Evolutionary conservation across 1,140 invertebrate genomes (phyloP).

Genomic region (Drosophila melanica): DNA sequence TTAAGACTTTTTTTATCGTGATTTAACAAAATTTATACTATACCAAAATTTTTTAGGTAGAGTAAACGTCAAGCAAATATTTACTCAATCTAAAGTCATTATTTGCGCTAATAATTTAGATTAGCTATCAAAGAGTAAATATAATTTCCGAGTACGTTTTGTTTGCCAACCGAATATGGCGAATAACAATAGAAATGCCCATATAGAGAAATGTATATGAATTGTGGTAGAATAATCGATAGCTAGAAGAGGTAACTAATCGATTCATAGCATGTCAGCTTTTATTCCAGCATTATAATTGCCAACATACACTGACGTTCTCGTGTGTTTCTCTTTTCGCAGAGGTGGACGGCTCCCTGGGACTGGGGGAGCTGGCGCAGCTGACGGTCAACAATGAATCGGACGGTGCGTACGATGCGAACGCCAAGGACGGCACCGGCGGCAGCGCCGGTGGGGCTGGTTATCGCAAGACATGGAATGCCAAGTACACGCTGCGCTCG

Average conservation of each 20-base stretch:
- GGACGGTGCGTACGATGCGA: constrained; percentile 94
- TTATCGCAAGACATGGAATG: constrained; percentile 98
- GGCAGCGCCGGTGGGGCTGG: constrained; percentile 84
- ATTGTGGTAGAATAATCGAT: background rate
- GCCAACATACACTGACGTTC: background rate
- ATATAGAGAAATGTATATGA: background rate
- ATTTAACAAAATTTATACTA: no score
- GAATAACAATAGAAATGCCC: background rate
- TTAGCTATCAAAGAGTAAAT: no score
- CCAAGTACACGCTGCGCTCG: constrained; percentile 97
- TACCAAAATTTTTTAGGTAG: no score
- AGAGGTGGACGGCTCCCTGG: constrained; percentile 92
- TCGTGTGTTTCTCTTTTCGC: constrained; percentile 83
- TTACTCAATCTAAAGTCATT: no score
- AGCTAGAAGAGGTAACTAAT: background rate
- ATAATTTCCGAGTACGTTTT: no score
- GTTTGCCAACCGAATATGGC: no score
- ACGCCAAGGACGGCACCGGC: constrained; percentile 91
- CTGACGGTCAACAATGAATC: constrained; percentile 98
- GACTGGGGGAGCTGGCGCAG: constrained; percentile 97
- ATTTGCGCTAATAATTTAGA: no score
- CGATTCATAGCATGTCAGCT: constrained; percentile 5
- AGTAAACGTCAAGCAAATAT: no score
- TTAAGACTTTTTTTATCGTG: no score
- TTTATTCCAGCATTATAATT: background rate